phyloP scores from a whole-genome alignment of 2,888 invertebrate species.

The Capitulum mitella region DNA sequence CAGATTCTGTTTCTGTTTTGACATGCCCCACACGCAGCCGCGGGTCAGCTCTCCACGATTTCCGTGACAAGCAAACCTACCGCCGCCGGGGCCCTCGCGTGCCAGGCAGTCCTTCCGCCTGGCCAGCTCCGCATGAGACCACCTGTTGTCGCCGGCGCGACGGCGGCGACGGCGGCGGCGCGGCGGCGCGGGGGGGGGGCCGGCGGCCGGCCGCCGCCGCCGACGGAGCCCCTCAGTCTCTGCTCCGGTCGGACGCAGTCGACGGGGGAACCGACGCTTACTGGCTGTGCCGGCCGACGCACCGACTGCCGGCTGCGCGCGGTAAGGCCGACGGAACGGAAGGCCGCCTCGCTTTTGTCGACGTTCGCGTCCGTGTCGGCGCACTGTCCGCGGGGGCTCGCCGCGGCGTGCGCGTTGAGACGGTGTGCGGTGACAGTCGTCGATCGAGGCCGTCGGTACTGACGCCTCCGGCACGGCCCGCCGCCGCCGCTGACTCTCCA shows the following conservation, averaged over 20 bases:
- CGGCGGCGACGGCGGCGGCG: neutral
- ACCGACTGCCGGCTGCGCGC: no score
- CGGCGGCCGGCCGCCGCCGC: neutral
- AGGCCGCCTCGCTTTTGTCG: neutral
- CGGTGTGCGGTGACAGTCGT: neutral
- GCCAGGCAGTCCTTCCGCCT: no score
- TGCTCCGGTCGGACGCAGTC: neutral
- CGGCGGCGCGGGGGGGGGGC: neutral
- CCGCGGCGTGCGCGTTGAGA: neutral
- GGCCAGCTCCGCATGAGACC: neutral
- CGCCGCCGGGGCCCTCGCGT: no score
- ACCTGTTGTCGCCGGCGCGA: neutral
- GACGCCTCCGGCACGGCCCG: neutral
- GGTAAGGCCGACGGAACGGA: no score
- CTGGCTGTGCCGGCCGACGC: neutral
- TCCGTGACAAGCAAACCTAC: no score
- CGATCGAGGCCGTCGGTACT: neutral
- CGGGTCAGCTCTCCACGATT: no score
- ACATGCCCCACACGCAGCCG: no score
- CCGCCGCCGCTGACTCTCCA: no score
- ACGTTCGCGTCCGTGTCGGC: neutral
- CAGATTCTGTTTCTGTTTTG: no score
- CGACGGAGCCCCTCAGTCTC: neutral
- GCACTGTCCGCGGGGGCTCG: neutral
- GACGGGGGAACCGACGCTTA: slow-evolving; percentile 16